A percentile compares a stretch with the other conserved stretches of the same genome.
Evolutionary conservation across 2,888 invertebrate genomes (phyloP).

Genomic region (Ypsolopha scabrella): DNA sequence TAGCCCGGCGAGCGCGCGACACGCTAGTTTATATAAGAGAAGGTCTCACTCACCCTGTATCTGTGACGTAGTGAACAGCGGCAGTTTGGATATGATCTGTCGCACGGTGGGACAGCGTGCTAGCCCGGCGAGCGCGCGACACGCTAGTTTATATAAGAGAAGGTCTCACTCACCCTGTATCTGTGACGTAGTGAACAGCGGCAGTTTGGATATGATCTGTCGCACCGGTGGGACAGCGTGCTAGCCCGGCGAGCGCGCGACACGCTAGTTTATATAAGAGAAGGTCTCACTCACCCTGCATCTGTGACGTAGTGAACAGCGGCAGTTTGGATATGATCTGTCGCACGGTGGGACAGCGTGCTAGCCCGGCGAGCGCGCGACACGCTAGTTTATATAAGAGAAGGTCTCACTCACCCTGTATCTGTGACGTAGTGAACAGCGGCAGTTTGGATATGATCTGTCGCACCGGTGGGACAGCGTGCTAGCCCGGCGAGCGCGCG

Average conservation of each 20-base stretch:
- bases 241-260: too few species aligned
- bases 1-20: slow-evolving; percentile 91
- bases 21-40: slow-evolving; percentile 83
- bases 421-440: slow-evolving; percentile 71
- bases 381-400: too few species aligned
- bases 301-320: slow-evolving; percentile 71
- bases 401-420: slow-evolving; percentile 75
- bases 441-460: slow-evolving; percentile 92
- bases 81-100: slow-evolving; percentile 95
- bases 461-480: slow-evolving; percentile 82
- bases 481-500: slow-evolving; percentile 93
- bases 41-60: slow-evolving; percentile 77
- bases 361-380: slow-evolving; percentile 91
- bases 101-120: slow-evolving; percentile 93
- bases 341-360: slow-evolving; percentile 84
- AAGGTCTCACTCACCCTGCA: slow-evolving; percentile 75
- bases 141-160: slow-evolving; percentile 76
- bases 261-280: too few species aligned
- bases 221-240: slow-evolving; percentile 82
- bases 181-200: slow-evolving; percentile 73
- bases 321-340: slow-evolving; percentile 92
- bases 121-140: slow-evolving; percentile 91
- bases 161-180: too few species aligned
- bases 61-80: slow-evolving; percentile 92
- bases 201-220: slow-evolving; percentile 89